These are phyloP conservation scores for Ips nitidus DNA, from an alignment of 1,140 invertebrate species.

Conservation along the genomic window DNA sequence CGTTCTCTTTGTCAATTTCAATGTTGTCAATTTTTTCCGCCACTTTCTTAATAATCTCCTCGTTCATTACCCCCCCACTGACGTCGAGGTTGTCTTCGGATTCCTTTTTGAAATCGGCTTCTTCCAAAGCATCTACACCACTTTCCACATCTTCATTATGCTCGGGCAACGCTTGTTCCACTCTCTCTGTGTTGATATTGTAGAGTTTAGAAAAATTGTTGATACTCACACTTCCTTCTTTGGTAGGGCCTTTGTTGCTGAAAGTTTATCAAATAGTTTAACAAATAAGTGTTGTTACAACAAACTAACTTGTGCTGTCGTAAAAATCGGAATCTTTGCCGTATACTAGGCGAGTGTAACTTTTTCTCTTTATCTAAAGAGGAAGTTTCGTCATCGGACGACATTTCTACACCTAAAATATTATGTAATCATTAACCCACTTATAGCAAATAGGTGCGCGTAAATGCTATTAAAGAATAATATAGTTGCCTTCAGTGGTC, in stretches of 20 bases:
- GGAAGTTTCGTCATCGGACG: constrained; percentile 49
- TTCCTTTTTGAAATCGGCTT: constrained; percentile 33
- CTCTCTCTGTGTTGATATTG: constrained; percentile 46
- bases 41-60: constrained; percentile 38
- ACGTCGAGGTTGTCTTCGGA: constrained; percentile 5
- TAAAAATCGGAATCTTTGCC: constrained; percentile 41
- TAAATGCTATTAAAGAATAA: not conserved
- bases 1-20: constrained; percentile 46
- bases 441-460: not conserved
- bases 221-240: constrained; percentile 42
- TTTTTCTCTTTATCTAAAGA: constrained; percentile 45
- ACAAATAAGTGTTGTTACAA: not conserved
- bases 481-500: constrained; percentile 48
- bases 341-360: constrained; percentile 17
- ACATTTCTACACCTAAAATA: constrained; percentile 49
- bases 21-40: constrained; percentile 45
- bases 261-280: not conserved
- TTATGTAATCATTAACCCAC: too few relatives aligned
- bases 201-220: constrained; percentile 43
- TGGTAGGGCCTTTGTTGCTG: constrained; percentile 28
- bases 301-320: constrained; percentile 18
- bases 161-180: constrained; percentile 41
- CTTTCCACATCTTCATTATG: constrained; percentile 56
- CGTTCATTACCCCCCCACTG: constrained; percentile 11
- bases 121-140: constrained; percentile 58